Evolutionary conservation across 92 coral and sea anemone genomes (phyloP).

Genomic region (Epizoanthus scotinus): DNA sequence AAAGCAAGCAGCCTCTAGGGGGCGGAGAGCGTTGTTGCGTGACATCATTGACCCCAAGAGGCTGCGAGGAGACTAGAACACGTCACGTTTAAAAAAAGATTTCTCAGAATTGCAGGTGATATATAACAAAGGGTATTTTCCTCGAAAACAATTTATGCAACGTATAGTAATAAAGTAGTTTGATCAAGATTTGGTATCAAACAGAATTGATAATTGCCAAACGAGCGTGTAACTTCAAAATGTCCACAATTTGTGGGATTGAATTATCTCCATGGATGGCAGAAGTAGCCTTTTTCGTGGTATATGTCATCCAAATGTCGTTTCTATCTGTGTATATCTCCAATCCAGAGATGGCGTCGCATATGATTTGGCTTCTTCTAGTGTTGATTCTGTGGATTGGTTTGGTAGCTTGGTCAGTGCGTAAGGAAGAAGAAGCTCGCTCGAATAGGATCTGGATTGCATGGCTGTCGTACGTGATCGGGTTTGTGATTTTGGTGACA

Average conservation of each 20-base stretch:
- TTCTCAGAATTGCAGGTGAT: too few species aligned
- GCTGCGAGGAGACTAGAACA: too few species aligned
- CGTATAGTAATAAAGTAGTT: too few species aligned
- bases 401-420: neutral
- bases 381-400: slow-evolving; percentile 6
- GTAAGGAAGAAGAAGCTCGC: neutral
- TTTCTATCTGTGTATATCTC: slow-evolving; percentile 11
- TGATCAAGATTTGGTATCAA: too few species aligned
- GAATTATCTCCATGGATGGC: neutral
- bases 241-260: neutral
- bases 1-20: too few species aligned
- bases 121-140: too few species aligned
- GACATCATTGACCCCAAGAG: too few species aligned
- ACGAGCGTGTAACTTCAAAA: too few species aligned
- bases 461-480: slow-evolving; percentile 33
- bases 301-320: slow-evolving; percentile 7
- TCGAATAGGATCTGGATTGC: slow-evolving; percentile 20
- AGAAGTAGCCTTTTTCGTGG: neutral
- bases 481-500: slow-evolving; percentile 29
- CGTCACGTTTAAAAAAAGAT: too few species aligned
- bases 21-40: too few species aligned
- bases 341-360: neutral
- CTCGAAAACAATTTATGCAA: too few species aligned
- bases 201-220: too few species aligned
- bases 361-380: neutral